Conservation (phyloP, 2,797 vertebrate species). For the Distichodus sexfasciatus region DNA sequence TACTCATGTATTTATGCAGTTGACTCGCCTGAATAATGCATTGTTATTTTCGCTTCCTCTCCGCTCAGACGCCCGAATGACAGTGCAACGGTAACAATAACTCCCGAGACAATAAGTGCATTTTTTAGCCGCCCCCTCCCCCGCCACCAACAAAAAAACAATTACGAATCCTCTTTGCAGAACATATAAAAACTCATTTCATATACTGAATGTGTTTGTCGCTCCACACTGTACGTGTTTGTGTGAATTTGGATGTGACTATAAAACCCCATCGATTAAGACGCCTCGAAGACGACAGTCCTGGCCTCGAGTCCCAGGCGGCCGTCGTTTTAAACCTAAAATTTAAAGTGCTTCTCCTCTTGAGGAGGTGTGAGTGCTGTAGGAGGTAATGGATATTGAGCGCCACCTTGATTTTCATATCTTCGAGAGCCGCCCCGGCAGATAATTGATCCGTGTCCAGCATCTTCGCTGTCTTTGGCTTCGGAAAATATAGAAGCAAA, state of each 20-base stretch:
- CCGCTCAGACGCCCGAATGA: conserved; percentile 11
- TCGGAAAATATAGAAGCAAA: conserved; percentile 29
- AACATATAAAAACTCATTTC: neutral
- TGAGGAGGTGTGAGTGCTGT: conserved; percentile 20
- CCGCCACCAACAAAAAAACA: neutral
- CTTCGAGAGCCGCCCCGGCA: conserved; percentile 36
- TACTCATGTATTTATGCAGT: conserved; percentile 71
- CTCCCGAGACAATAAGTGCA: conserved; percentile 1
- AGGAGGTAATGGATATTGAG: conserved; percentile 48
- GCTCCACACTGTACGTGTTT: neutral
- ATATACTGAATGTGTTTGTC: neutral
- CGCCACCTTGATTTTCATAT: conserved; percentile 40
- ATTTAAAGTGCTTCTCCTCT: conserved; percentile 10
- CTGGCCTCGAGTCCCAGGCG: conserved; percentile 27
- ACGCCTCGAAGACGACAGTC: conserved; percentile 29
- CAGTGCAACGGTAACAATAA: conserved; percentile 17
- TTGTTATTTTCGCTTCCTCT: conserved; percentile 59
- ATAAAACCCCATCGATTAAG: conserved; percentile 33
- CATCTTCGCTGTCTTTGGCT: neutral
- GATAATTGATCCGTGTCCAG: conserved; percentile 48
- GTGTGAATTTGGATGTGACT: neutral
- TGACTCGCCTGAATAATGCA: conserved; percentile 71
- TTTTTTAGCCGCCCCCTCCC: neutral
- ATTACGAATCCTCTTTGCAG: conserved; percentile 8
- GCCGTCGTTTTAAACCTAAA: neutral